Evolutionary conservation across 2,113 vertebrate genomes (phyloP), one percentile per base, ranked within the genome.

Genomic region (Pimephales promelas): DNA sequence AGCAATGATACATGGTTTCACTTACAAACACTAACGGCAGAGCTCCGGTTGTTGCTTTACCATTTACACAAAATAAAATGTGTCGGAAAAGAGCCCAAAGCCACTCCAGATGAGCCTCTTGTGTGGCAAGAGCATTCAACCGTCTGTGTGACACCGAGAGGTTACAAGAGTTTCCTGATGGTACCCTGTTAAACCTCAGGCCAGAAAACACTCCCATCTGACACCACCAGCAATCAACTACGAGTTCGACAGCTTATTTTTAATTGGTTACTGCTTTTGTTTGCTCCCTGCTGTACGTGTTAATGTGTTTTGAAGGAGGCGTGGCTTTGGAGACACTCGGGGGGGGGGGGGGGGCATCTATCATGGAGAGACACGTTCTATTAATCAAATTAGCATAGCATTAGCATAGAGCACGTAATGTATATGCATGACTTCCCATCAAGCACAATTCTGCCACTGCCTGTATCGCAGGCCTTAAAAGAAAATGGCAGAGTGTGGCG

Each of bases 151-250:
- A 83, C 20, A 62, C 31, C 11, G 10, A 81, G 9, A 34, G 49
- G 82, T n/a, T 83, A 22, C 22, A 79, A 88, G 24, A 28, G 59
- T 79, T 91, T 91, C 82, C 86, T 74, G 79, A 76, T n/a, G 61
- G 81, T 87, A 89, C 90, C 84, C 84, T 86, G 85, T 85, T 59
- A 88, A 90, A 89, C 88, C 86, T 72, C 87, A 88, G 13, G 24
- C 59, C 57, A 64, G 52, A 64, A 74, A 40, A 24, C 49, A 57
- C 13, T 49, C 47, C 36, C n/a, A 47, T 49, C 57, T 64, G 36
- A 49, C 26, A 54, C 18, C 3, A 68, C 28, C 28, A 57, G 20
- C 66, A 43, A 43, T 36, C 22, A 71, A 10, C 40, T 72, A 71
- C 2, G n/a, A 40, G 5, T 24, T n/a, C 20, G 4, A 71, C 11